These are phyloP conservation scores for Isaurus tuberculatus DNA, from an alignment of 92 coral and sea anemone genomes.

Conservation along the genomic window DNA sequence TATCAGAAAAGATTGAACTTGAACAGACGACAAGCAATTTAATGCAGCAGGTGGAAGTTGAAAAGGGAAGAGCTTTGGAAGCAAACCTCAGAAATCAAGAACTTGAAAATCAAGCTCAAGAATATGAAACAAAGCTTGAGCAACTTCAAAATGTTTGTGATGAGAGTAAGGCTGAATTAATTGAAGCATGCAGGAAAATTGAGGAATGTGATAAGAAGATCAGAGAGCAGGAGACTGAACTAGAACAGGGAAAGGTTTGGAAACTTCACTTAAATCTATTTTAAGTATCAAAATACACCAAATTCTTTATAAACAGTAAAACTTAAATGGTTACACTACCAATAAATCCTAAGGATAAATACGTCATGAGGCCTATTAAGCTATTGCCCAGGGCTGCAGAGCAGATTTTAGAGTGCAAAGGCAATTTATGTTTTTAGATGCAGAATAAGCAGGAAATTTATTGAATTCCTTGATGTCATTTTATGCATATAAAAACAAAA, in stretches of 20 bases:
- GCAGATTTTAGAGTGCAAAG: too few relatives aligned
- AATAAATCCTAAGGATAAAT: too few relatives aligned
- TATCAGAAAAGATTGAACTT: slow-evolving; percentile 9
- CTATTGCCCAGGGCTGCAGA: too few relatives aligned
- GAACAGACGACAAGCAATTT: not conserved
- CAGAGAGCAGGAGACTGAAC: slow-evolving; percentile 23
- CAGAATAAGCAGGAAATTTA: too few relatives aligned
- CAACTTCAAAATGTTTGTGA: not conserved
- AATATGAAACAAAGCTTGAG: not conserved
- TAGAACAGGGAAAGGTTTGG: slow-evolving; percentile 47
- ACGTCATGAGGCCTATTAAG: too few relatives aligned
- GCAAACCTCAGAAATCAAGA: not conserved
- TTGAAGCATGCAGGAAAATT: not conserved
- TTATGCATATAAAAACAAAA: too few relatives aligned
- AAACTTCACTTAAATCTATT: too few relatives aligned
- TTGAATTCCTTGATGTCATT: too few relatives aligned
- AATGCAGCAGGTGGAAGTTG: slow-evolving; percentile 18
- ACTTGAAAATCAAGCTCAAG: not conserved
- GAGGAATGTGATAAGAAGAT: slow-evolving; percentile 16
- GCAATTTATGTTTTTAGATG: too few relatives aligned
- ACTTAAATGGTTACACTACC: too few relatives aligned
- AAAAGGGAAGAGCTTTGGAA: slow-evolving; percentile 1
- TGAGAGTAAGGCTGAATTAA: not conserved
- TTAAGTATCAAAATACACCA: too few relatives aligned
- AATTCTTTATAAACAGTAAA: too few relatives aligned